phyloP scores from a whole-genome alignment of 53 echinoderm and acorn worm genomes.

The Paelopatides confundens region DNA sequence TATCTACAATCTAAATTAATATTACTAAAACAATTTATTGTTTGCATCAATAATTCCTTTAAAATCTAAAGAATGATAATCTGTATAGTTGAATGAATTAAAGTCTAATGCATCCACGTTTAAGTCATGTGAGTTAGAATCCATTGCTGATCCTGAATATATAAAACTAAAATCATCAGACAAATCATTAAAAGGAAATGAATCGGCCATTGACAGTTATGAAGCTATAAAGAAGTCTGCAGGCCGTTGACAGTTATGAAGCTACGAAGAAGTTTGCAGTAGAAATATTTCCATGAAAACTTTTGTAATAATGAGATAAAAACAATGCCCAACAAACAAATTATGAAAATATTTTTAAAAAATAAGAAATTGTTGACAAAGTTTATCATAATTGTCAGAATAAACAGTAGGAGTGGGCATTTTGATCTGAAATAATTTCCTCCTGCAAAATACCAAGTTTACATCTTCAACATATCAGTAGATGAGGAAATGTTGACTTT shows the following conservation, averaged over 20 bases:
- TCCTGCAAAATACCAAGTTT: background rate
- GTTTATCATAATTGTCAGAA: background rate
- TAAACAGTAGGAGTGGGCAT: background rate
- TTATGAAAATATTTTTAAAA: background rate
- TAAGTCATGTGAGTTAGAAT: background rate
- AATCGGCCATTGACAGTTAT: too few species aligned
- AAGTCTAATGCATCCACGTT: background rate
- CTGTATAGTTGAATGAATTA: constrained; percentile 13
- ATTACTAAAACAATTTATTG: background rate
- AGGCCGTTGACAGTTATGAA: background rate
- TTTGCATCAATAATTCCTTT: background rate
- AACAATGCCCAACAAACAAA: background rate
- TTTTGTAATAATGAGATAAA: background rate
- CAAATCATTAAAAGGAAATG: too few species aligned
- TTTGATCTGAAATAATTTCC: background rate
- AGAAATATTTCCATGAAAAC: background rate
- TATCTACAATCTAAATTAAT: constrained; percentile 6
- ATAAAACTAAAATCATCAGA: background rate
- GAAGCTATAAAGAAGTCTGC: background rate
- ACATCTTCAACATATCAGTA: too few species aligned
- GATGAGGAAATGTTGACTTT: too few species aligned
- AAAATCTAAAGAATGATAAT: constrained; percentile 19
- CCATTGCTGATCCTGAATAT: background rate
- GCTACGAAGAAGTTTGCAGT: background rate
- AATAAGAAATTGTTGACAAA: background rate